Evolutionary conservation across 92 coral and sea anemone species (phyloP), one percentile per base, ranked within the genome.

Genomic region (Heliopora coerulea): DNA sequence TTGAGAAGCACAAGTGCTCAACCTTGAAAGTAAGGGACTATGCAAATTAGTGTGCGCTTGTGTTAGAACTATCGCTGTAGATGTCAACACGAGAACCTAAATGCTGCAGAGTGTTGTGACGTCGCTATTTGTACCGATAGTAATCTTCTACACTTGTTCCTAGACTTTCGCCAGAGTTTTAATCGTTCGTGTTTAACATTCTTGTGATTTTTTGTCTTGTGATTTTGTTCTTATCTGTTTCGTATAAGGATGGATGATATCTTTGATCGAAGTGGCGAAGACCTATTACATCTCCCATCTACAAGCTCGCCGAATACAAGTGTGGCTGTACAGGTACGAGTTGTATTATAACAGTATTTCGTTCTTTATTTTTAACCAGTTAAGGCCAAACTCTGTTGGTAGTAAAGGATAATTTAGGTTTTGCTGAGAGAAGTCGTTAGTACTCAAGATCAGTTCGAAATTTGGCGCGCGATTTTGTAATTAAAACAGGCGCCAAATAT

Each of bases 261-360:
- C 21, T 31, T 62, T 20, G 72, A 65, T 25, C 40, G 19, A 13
- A 65, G 72, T 65, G 72, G 72, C 6, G 72, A 65, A 13, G 40
- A 54, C 12, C 27, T 65, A 9, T 20, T 65, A 23, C 72, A 65
- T 65, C 6, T 39, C 1, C 31, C 49, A 37, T 37, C 42, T 18
- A 8, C 72, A 3, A 65, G 12, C 19, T 41, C 72, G 34, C 72
- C 72, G 23, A 40, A 37, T 15, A 31, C 72, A 8, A 42, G 42
- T 11, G 42, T 54, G 56, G 46, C 32, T n/a, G 27, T 35, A 2
- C 52, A 65, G 72, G 72, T 65, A 64, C 1, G 12, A 21, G 10
- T 8, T 54, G 23, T 54, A 27, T 10, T 11, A 10, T 54, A 37
- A 11, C 42, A 11, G 42, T 11, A 37, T 37, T 37, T 11, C 6